Base-by-base conservation (phyloP, 1,140 invertebrate genomes). In the Aphelenchoides avenae region DNA sequence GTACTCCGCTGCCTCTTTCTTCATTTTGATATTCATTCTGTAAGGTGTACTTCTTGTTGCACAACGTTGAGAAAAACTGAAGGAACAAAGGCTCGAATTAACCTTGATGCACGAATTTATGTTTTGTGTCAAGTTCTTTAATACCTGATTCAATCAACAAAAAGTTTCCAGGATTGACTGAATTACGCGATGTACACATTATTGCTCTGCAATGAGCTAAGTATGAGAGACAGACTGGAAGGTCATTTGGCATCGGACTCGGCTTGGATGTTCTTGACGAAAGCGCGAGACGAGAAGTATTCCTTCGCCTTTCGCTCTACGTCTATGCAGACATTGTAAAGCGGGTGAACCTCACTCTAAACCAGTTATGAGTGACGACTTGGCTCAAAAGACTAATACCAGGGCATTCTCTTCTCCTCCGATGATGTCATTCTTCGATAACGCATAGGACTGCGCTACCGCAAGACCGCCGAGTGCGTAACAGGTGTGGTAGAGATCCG, bases 401-500 rank as follows among this genome's bases (percentile, higher is more conserved):
- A 68, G 24, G 20, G 30, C 24, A 39, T 60, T 60, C 29, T 3
- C 7, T 4, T 30, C 18, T 29, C 34, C 57, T 18, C 60, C 60
- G 9, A 55, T n/a, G 11, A 60, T 49, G 2, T 55, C 43, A 20
- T 36, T 46, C 15, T 60, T 60, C 20, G 54, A n/a, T 60, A 29
- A 20, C 18, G 57, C 52, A 49, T 64, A 61, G 11, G 53, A 64
- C 33, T 60, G 57, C 13, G 57, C 39, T 26, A 64, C 33, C 26
- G 57, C 47, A 36, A 60, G 58, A 36, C 57, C 57, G 22, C 55
- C 42, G 24, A 60, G 42, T 22, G 41, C 42, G 22, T 65, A 65
- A 47, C 62, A 68, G n/a, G 65, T 68, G 46, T 68, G 65, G 40
- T 68, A 68, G 11, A 71, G 41, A 48, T 68, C 65, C 24, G 69